Evolutionary conservation across 2,888 invertebrate genomes (phyloP), one percentile per base, ranked within the genome.

Genomic region (Acanthopleura granulata): DNA sequence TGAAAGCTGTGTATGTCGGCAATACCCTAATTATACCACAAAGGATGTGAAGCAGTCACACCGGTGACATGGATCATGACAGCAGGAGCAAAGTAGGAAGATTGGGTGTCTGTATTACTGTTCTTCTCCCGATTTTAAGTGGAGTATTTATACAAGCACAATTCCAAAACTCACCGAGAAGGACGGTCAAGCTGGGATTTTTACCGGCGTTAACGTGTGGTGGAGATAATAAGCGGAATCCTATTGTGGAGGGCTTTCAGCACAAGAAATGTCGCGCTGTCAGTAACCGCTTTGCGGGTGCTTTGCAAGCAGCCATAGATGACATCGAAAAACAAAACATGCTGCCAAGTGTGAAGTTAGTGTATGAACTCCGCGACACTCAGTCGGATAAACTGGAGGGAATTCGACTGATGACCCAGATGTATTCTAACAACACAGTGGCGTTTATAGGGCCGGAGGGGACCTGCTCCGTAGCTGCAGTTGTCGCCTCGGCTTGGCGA

Each of bases 361-460:
- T 74, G 0, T 84, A 81, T 72, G 77, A 76, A 0, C 76, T 81
- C 49, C 62, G 62, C 6, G 85, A 87, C 72, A 83, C 84, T 0
- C 73, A 76, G 18, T 79, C 77, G 27, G 72, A 77, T 40, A 80
- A 83, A 16, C 72, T 80, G 49, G 76, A 76, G 15, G 81, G 85
- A 1, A 75, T 83, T 29, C 78, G 80, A n/a, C 80, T 80, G 11
- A 87, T 87, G 84, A 82, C 83, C 51, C 79, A 82, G 66, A 78
- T 85, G 57, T 81, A 85, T 72, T 76, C 75, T 71, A 75, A 71
- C 27, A 86, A 96, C 0, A 95, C 96, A 74, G 94, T 95, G 40
- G 97, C 95, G 74, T 96, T 97, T 92, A 96, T 98, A 90, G 98
- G 98, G 11, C 98, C 98, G 1, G 98, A 98, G 91, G 96, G 96